phyloP scores from a whole-genome alignment of 2,113 vertebrate genomes.

The Austrofundulus limnaeus region DNA sequence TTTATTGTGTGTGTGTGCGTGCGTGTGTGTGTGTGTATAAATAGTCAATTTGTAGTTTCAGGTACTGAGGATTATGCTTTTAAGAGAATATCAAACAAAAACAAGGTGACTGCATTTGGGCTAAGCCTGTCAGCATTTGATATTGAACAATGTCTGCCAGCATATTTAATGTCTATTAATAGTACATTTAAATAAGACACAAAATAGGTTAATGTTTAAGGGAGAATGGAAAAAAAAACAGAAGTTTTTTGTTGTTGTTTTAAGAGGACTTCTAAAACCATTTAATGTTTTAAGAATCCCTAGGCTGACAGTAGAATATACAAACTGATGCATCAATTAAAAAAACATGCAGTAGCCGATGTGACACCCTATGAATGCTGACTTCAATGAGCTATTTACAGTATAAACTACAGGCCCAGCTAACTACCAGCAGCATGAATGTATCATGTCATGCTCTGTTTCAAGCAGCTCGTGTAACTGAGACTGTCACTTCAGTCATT shows the following conservation, averaged over 20 bases:
- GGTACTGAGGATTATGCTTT: background rate
- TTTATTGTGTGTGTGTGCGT: no score
- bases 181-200: no score
- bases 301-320: no score
- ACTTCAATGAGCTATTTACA: constrained; percentile 6
- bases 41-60: background rate
- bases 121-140: no score
- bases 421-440: constrained; percentile 21
- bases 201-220: no score
- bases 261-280: no score
- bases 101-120: background rate
- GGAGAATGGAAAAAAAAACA: no score
- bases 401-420: constrained; percentile 15
- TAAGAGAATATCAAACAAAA: background rate
- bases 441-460: constrained; percentile 43
- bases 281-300: no score
- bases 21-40: no score
- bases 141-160: background rate
- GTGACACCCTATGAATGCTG: background rate
- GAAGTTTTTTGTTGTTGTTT: no score
- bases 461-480: constrained; percentile 48
- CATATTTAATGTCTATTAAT: constrained; percentile 15
- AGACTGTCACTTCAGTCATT: constrained; percentile 42
- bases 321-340: background rate
- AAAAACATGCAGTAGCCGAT: background rate